Evolutionary conservation across 2,797 vertebrate genomes (phyloP).

Genomic region (Morus bassanus): DNA sequence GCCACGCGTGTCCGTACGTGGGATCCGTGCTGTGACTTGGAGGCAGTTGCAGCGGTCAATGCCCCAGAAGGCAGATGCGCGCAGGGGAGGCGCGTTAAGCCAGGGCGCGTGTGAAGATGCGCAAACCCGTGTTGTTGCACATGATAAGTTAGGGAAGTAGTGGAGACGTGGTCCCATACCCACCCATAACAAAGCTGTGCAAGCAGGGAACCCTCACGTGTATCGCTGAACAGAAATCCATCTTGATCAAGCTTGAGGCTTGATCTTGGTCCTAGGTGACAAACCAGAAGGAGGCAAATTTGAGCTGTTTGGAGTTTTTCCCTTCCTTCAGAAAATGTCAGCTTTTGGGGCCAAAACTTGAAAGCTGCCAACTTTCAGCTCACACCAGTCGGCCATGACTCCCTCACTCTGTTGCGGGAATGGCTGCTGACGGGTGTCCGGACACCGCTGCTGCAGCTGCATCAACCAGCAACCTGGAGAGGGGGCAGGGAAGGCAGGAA

Average conservation of each 20-base stretch:
- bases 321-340: not conserved
- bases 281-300: not conserved
- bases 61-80: not conserved
- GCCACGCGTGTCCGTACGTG: fast-evolving
- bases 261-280: not conserved
- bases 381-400: not conserved
- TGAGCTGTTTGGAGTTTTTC: not conserved
- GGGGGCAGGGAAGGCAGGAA: not conserved
- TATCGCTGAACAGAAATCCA: not conserved
- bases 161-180: fast-evolving
- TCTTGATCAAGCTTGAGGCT: not conserved
- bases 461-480: not conserved
- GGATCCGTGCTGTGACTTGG: not conserved
- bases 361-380: not conserved
- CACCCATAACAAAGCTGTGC: not conserved
- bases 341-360: not conserved
- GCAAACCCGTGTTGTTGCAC: not conserved
- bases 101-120: not conserved
- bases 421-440: not conserved
- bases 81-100: not conserved
- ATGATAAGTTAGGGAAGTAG: not conserved
- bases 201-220: not conserved
- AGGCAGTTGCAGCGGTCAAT: fast-evolving
- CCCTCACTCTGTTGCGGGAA: not conserved
- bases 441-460: not conserved